Evolutionary conservation across 2,113 vertebrate species (phyloP), one percentile per base, ranked within the genome.

Genomic region (Oreochromis tanganicae): DNA sequence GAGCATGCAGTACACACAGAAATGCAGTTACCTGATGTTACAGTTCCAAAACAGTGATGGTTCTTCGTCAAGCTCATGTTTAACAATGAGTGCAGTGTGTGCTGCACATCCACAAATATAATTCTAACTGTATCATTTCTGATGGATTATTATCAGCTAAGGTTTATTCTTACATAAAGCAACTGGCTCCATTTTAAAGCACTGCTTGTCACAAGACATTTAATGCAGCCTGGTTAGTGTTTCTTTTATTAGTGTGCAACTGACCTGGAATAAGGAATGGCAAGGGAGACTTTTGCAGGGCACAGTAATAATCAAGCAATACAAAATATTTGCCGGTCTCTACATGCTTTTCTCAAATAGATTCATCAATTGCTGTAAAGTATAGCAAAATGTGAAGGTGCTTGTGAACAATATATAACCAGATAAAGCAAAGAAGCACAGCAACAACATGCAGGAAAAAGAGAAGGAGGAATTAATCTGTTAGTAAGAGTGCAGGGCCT

Each of bases 1-100:
- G 87, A 38, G 56, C 91, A 94, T 93, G 93, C 86, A 79, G n/a
- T 13, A 59, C 78, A 88, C 86, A 85, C 59, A 85, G 27, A 81
- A 89, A 88, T 86, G 87, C 90, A 14, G 83, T 94, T 94, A 95
- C 93, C 93, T 95, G 93, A 89, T 61, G 21, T 80, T 85, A 84
- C 81, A 80, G 86, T 73, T 87, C 93, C 90, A 82, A 90, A 75
- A 89, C 80, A 63, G 56, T 9, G 84, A 87, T 32, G 82, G 83
- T 78, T 90, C 91, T 82, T 50, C 85, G 17, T 50, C 89, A 87
- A 88, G 90, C 73, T 90, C 86, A 66, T 29, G 56, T 89, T 79
- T 81, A 86, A 88, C 66, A 86, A 54, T 61, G 27, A 48, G 19
- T 36, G 56, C 16, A 41, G 29, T 61, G 57, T 5, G 54, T 66